Evolutionary conservation across 1,140 invertebrate species (phyloP), one percentile per base, ranked within the genome.

Genomic region (Euura lappo): DNA sequence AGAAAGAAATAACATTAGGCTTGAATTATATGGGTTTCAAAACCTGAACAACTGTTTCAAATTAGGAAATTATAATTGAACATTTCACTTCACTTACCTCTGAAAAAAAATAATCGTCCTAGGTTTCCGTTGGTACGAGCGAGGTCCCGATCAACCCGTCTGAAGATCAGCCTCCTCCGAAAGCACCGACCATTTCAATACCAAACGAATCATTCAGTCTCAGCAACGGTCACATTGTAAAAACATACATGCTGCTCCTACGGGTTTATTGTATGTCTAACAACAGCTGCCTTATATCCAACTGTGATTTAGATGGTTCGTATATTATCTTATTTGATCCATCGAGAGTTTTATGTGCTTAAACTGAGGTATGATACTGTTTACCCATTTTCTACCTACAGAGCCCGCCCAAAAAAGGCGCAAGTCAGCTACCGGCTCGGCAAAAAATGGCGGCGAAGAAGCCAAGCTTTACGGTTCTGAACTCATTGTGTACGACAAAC

Each of bases 401-500:
- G 90, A 93, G 81, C 92, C 91, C 46, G 88, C 89, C 67, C 88
- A 87, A 71, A 92, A 91, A 81, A 90, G 90, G 79, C 88, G 90
- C 46, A 93, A 91, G 86, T 88, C 88, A 13, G 83, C 84, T 67
- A 87, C 84, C 43, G 86, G 85, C 45, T 75, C 78, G 10, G 79
- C 84, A 45, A 86, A 88, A 66, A 84, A 84, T 60, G 76, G 81
- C 67, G 75, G 79, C 76, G 90, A 91, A 72, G 91, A 92, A 79
- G 88, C 89, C 6, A 92, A 94, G 81, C 84, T 94, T 3, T 96
- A 93, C 82, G 93, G 94, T 45, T 94, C 95, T 66, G 96, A 98
- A 84, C 87, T 98, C 13, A 93, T 96, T 65, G 92, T 98, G 28
- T 97, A 96, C 83, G 96, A 98, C 81, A 96, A 96, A 84, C 93